These are phyloP conservation scores for Pogonomyrmex barbatus DNA, from an alignment of 1,140 invertebrate genomes.

Conservation along the genomic window DNA sequence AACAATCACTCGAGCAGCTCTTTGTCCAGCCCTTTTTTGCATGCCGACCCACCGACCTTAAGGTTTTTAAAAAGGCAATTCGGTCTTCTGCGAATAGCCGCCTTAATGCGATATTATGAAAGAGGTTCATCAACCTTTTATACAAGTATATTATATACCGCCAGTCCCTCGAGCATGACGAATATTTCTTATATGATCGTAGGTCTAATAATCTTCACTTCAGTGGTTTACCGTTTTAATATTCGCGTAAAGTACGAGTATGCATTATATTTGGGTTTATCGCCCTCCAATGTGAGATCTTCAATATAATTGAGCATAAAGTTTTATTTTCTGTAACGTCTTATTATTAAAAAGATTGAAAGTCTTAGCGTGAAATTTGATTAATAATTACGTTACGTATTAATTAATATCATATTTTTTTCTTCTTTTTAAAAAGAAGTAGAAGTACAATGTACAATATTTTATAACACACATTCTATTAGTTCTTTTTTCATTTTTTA, in stretches of 20 bases:
- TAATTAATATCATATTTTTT: not conserved
- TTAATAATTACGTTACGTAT: not conserved
- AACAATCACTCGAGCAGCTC: not conserved
- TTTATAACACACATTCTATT: not conserved
- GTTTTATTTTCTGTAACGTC: not conserved
- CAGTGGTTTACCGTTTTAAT: slow-evolving; percentile 64
- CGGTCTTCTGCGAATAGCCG: not conserved
- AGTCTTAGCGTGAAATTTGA: not conserved
- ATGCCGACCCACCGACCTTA: not conserved
- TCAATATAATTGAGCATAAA: slow-evolving; percentile 30
- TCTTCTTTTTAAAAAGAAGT: not conserved
- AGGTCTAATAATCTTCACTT: slow-evolving; percentile 53
- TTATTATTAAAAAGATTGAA: not conserved
- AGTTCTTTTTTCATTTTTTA: not conserved
- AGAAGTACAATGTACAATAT: not conserved
- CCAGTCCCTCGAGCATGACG: slow-evolving; percentile 44
- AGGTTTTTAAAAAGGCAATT: not conserved
- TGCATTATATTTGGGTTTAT: slow-evolving; percentile 52
- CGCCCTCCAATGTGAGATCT: slow-evolving; percentile 17
- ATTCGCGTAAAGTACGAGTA: slow-evolving; percentile 40
- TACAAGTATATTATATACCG: slow-evolving; percentile 30
- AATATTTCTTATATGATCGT: slow-evolving; percentile 47
- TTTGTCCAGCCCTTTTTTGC: not conserved
- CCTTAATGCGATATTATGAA: slow-evolving; percentile 36
- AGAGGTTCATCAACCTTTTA: slow-evolving; percentile 47